Base-by-base conservation (phyloP, 2,888 invertebrate species). In the Elysia crispata region DNA sequence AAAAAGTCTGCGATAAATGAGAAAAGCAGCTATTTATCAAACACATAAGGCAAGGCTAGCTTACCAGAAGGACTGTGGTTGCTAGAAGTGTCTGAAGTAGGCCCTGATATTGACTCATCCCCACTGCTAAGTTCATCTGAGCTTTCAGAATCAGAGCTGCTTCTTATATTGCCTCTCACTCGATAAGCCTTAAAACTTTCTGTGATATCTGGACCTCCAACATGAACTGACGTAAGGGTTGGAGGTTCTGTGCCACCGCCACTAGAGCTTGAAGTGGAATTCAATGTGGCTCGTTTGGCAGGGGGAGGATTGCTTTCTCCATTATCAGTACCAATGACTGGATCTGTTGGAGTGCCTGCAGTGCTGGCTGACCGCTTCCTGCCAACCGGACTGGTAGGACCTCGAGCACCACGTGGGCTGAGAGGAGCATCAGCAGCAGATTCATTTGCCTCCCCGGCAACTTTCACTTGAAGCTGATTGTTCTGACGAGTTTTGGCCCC, bases 111-210 rank as follows among this genome's bases (percentile, higher is more conserved):
- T 11, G 87, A 86, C 64, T 89, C 89, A 81, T 91, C 90, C 76
- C 89, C 88, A 70, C 88, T 89, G 83, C 89, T 89, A 67, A 88
- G 85, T 70, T 90, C 90, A 23, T 90, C 89, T 8, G 90, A 87
- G 73, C 88, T 88, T 74, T 90, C 90, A 0, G 89, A 88, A 75
- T 91, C 91, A 0, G 90, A 89, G 1, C 88, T 88, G 82, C 87
- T 88, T 33, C 86, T 84, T 11, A 88, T 85, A 76, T 85, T 85
- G 5, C 88, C 87, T 60, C 85, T 85, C 33, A 85, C 85, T 67
- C 94, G 87, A 83, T 94, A 94, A 49, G 92, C 91, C 84, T 92
- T 92, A 86, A 94, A 94, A 82, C 93, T 93, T 79, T 87, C 88
- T 25, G 87, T 87, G 20, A 86, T 86, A 70, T 88, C 88, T 0